Percentiles rank a stretch among this genome's conserved stretches.
Conservation (phyloP, 1,140 invertebrate genomes). For the Drosophila ficusphila region DNA sequence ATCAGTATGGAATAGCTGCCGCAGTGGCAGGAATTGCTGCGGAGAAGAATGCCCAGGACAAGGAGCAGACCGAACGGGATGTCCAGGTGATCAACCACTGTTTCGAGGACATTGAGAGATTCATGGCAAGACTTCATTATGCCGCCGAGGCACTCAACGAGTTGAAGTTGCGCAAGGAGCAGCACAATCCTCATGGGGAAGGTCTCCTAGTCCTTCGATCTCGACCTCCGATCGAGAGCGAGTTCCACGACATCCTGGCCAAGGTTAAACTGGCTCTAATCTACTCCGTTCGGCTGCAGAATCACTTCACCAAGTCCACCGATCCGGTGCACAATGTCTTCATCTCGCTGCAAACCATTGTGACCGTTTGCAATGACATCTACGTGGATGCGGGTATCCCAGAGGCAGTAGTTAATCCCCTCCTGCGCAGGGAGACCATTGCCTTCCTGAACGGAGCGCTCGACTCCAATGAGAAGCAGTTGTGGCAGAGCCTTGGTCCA, state of each 20-base stretch:
- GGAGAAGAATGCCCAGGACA: conserved; percentile 71
- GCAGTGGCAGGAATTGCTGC: conserved; percentile 66
- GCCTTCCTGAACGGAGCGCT: conserved; percentile 50
- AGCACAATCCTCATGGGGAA: conserved; percentile 77
- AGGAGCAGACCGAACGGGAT: conserved; percentile 71
- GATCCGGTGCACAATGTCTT: conserved; percentile 74
- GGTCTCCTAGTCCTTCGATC: conserved; percentile 70
- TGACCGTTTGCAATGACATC: conserved; percentile 75
- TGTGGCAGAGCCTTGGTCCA: conserved; percentile 70
- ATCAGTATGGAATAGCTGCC: conserved; percentile 78
- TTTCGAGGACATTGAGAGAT: conserved; percentile 78
- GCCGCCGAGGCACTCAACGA: conserved; percentile 73
- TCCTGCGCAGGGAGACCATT: conserved; percentile 70
- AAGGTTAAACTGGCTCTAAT: conserved; percentile 73
- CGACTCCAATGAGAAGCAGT: conserved; percentile 55
- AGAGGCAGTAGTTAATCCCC: conserved; percentile 69
- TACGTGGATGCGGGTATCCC: conserved; percentile 57
- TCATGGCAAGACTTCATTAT: conserved; percentile 75
- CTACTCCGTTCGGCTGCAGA: conserved; percentile 66
- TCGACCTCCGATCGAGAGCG: conserved; percentile 72
- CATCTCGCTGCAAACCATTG: conserved; percentile 68
- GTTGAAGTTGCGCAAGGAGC: conserved; percentile 65
- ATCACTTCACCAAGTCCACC: conserved; percentile 61
- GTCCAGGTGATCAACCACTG: conserved; percentile 78
- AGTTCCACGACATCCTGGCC: conserved; percentile 75